phyloP scores from a whole-genome alignment of 2,888 invertebrate genomes.

The Andrena haemorrhoa region DNA sequence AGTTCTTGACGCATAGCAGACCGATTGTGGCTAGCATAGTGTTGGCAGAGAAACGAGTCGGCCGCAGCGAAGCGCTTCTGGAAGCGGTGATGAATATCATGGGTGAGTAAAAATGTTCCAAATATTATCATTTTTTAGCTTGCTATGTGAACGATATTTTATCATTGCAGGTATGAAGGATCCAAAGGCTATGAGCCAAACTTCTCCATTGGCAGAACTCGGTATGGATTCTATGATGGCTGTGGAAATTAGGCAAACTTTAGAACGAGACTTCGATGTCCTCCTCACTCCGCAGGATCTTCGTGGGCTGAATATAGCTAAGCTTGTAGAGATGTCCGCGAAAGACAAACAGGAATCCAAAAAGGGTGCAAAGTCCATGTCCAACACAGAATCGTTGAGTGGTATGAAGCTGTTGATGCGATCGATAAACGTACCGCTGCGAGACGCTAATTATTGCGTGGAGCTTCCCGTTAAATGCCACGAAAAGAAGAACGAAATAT shows the following conservation, averaged over 20 bases:
- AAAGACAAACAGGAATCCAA: slow-evolving; percentile 43
- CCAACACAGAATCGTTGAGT: neutral
- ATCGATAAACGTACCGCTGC: slow-evolving; percentile 56
- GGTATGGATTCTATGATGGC: slow-evolving; percentile 99
- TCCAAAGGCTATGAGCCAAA: slow-evolving; percentile 89
- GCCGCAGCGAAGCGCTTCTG: slow-evolving; percentile 88
- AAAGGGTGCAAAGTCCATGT: neutral
- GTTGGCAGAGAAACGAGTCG: slow-evolving; percentile 92
- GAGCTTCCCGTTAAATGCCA: slow-evolving; percentile 55
- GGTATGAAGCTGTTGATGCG: slow-evolving; percentile 43
- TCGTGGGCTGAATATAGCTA: slow-evolving; percentile 91
- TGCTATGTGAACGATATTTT: neutral
- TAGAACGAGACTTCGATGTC: slow-evolving; percentile 95
- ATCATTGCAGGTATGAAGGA: slow-evolving; percentile 81
- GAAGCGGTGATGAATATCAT: slow-evolving; percentile 89
- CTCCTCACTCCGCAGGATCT: slow-evolving; percentile 95
- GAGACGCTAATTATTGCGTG: slow-evolving; percentile 55
- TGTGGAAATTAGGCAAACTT: slow-evolving; percentile 96
- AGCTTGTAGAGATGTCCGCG: slow-evolving; percentile 84
- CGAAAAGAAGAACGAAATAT: slow-evolving; percentile 73
- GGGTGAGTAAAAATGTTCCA: slow-evolving; percentile 73
- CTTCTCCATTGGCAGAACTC: slow-evolving; percentile 93
- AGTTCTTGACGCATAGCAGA: slow-evolving; percentile 88
- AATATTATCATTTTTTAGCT: neutral
- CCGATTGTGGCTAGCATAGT: slow-evolving; percentile 93